Conservation (phyloP, 2,888 invertebrate species). For the Dermolepida albohirtum region DNA sequence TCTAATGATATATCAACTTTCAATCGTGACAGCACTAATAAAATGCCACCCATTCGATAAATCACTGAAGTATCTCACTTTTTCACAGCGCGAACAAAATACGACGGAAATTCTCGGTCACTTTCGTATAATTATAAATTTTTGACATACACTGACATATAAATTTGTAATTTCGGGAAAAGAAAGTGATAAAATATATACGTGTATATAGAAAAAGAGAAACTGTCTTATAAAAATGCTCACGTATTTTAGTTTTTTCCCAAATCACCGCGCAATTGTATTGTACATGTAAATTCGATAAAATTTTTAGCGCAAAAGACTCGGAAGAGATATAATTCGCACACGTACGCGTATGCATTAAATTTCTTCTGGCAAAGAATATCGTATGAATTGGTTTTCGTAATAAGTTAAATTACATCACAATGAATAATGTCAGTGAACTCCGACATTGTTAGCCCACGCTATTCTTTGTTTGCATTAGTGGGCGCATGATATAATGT, state of each 20-base stretch:
- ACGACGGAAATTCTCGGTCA: conserved; percentile 5
- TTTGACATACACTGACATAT: conserved; percentile 35
- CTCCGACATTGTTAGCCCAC: conserved; percentile 8
- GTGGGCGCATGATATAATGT: not conserved
- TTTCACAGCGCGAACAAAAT: not conserved
- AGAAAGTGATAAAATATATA: conserved; percentile 30
- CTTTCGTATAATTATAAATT: conserved; percentile 41
- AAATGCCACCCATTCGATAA: conserved; percentile 4
- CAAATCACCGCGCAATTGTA: too few species aligned
- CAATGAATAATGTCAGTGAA: conserved; percentile 2
- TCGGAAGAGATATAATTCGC: too few species aligned
- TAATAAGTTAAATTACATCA: too few species aligned
- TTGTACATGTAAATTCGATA: too few species aligned
- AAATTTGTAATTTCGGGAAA: conserved; percentile 42
- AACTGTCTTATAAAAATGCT: conserved; percentile 28
- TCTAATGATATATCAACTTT: conserved; percentile 14
- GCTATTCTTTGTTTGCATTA: not conserved
- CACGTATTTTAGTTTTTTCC: conserved; percentile 20
- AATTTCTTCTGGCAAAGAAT: too few species aligned
- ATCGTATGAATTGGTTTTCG: too few species aligned
- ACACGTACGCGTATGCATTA: too few species aligned
- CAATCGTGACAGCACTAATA: conserved; percentile 6
- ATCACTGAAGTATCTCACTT: conserved; percentile 2
- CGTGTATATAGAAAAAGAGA: conserved; percentile 31
- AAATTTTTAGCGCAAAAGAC: too few species aligned